phyloP scores from a whole-genome alignment of 2,113 vertebrate genomes.

The Phylloscopus trochilus region DNA sequence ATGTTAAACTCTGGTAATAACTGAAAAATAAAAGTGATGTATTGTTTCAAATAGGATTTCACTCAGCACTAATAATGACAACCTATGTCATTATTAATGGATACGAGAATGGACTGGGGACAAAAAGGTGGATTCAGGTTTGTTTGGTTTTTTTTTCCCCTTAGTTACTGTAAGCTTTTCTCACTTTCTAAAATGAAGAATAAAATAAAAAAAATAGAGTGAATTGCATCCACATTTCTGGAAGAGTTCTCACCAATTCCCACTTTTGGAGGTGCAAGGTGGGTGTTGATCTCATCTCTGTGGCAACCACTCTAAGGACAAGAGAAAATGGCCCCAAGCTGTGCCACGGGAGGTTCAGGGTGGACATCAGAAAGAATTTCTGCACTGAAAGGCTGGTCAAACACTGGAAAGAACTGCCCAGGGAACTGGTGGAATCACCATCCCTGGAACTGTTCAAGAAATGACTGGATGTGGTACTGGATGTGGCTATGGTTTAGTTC shows the following conservation, averaged over 20 bases:
- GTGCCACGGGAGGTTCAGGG: background rate
- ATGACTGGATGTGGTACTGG: background rate
- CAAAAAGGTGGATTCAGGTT: accelerated
- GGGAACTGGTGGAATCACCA: background rate
- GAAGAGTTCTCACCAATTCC: background rate
- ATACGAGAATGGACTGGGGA: background rate
- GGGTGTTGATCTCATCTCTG: background rate
- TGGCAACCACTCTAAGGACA: background rate
- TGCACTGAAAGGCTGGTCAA: background rate
- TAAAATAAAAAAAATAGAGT: background rate
- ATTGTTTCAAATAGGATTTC: background rate
- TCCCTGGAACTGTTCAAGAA: background rate
- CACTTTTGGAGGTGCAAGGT: background rate
- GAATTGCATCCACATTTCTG: background rate
- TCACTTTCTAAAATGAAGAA: background rate
- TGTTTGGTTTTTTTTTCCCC: background rate
- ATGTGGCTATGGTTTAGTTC: background rate
- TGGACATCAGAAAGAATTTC: background rate
- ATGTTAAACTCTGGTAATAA: slow-evolving; percentile 6
- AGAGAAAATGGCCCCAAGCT: background rate
- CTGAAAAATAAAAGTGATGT: background rate
- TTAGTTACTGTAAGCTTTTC: background rate
- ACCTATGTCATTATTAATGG: background rate
- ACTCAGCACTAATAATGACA: background rate
- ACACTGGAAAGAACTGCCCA: background rate